phyloP scores from a whole-genome alignment of 2,797 vertebrate genomes.

The Tangara arthus region DNA sequence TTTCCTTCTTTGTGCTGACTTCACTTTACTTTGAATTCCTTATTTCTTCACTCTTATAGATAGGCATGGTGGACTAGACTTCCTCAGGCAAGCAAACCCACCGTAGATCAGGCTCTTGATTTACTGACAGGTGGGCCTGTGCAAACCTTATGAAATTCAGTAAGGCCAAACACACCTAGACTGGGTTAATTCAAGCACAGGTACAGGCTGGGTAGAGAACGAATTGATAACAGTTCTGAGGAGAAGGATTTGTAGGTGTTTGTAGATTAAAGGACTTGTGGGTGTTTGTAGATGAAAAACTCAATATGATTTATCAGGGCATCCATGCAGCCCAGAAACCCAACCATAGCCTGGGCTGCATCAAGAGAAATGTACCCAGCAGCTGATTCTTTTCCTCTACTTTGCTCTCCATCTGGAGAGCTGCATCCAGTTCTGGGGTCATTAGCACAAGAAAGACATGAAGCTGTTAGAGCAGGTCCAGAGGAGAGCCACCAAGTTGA shows the following conservation, averaged over 20 bases:
- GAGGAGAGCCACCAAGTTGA: neutral
- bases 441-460: neutral
- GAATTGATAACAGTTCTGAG: neutral
- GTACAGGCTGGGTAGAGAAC: neutral
- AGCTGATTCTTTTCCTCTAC: neutral
- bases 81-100: neutral
- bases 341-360: neutral
- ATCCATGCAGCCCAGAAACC: neutral
- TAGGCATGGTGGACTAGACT: neutral
- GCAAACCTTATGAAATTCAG: neutral
- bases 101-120: neutral
- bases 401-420: neutral
- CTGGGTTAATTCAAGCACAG: neutral
- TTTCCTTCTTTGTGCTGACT: neutral
- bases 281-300: neutral
- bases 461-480: neutral
- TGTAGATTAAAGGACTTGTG: neutral
- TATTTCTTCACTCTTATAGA: neutral
- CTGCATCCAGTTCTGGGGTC: neutral
- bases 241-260: neutral
- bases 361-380: neutral
- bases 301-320: neutral
- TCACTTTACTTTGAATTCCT: neutral
- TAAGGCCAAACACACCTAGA: neutral
- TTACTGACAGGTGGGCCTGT: neutral